phyloP scores from a whole-genome alignment of 2,113 vertebrate species.

The Oreochromis niloticus region DNA sequence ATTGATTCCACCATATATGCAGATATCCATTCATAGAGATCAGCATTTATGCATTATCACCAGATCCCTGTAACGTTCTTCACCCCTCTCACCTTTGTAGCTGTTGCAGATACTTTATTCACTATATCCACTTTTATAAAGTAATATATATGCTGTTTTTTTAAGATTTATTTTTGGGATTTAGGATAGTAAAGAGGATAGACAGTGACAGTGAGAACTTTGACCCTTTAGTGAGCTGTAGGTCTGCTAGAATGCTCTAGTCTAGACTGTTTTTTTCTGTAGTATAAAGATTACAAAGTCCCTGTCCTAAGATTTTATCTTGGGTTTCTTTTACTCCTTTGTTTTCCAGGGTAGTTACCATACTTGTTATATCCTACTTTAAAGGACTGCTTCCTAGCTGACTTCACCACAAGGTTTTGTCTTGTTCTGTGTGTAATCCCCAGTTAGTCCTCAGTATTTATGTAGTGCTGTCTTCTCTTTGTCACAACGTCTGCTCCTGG shows the following conservation, averaged over 20 bases:
- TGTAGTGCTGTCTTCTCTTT: not conserved
- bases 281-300: not conserved
- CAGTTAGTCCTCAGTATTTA: not conserved
- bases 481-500: not conserved
- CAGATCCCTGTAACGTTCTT: too few species aligned
- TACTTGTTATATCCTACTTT: not conserved
- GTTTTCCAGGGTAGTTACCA: not conserved
- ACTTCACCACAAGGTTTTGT: not conserved
- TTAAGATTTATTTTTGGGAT: rapidly evolving
- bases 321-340: not conserved
- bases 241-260: not conserved
- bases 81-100: too few species aligned
- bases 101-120: too few species aligned
- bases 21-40: not conserved
- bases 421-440: not conserved
- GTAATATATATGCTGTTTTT: too few species aligned
- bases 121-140: too few species aligned
- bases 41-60: too few species aligned
- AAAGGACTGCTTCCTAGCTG: not conserved
- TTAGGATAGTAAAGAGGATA: not conserved
- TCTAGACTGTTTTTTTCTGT: rapidly evolving
- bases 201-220: not conserved
- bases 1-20: not conserved
- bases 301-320: not conserved
- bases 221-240: rapidly evolving